phyloP scores from a whole-genome alignment of 2,888 invertebrate species.

The Celastrina argiolus region DNA sequence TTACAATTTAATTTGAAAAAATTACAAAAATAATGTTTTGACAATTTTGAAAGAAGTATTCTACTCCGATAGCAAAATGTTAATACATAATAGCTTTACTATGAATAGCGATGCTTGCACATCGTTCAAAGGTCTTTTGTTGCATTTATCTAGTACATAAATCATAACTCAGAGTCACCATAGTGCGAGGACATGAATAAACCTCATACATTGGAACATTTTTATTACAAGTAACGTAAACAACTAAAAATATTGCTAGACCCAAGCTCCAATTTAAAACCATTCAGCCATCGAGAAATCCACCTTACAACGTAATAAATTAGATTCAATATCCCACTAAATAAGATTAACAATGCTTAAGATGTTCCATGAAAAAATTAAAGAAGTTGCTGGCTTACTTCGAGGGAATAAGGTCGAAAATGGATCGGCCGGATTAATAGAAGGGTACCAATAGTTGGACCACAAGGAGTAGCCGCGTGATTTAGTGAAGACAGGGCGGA shows the following conservation, averaged over 20 bases:
- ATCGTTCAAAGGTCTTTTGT: neutral
- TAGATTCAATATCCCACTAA: constrained; percentile 33
- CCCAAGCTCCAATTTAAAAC: constrained; percentile 28
- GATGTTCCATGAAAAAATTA: neutral
- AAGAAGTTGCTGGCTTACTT: constrained; percentile 28
- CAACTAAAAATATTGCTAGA: constrained; percentile 41
- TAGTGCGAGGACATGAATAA: constrained; percentile 12
- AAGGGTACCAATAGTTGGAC: constrained; percentile 38
- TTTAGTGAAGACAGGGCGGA: constrained; percentile 42
- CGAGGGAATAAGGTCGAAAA: constrained; percentile 28
- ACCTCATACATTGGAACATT: constrained; percentile 32
- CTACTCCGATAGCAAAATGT: neutral
- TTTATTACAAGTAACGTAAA: constrained; percentile 41
- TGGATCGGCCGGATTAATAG: constrained; percentile 29
- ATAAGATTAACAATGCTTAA: constrained; percentile 29
- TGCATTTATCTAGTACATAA: neutral
- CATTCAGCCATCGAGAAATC: constrained; percentile 29
- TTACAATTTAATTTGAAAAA: no score
- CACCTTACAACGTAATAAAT: constrained; percentile 29
- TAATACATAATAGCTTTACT: neutral
- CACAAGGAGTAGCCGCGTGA: constrained; percentile 42
- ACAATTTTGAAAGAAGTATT: no score
- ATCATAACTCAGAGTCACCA: neutral
- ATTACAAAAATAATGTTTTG: no score
- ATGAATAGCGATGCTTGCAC: neutral